Evolutionary conservation across 1,140 invertebrate genomes (phyloP).

Genomic region (Micrasema longulum): DNA sequence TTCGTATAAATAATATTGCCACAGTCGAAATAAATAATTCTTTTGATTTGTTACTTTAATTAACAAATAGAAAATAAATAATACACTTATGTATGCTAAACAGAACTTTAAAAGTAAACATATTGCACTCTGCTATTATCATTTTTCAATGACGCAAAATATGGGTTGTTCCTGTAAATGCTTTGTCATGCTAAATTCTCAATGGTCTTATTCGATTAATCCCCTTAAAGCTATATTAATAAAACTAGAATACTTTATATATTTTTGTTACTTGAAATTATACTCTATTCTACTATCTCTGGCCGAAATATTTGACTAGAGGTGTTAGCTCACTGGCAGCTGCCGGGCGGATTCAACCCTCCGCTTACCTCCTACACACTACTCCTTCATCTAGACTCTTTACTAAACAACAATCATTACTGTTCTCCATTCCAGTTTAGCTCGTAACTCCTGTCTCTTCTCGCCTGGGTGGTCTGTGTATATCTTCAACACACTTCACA

Average conservation of each 20-base stretch:
- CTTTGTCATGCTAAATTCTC: slow-evolving; percentile 46
- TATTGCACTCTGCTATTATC: slow-evolving; percentile 47
- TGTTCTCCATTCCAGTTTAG: background rate
- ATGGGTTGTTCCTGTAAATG: slow-evolving; percentile 47
- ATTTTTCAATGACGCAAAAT: slow-evolving; percentile 39
- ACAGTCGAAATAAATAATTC: slow-evolving; percentile 27
- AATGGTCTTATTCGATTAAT: slow-evolving; percentile 57
- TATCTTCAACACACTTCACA: slow-evolving; percentile 1
- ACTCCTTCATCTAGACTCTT: background rate
- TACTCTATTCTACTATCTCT: slow-evolving; percentile 66
- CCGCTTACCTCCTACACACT: slow-evolving; percentile 2
- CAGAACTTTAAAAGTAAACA: slow-evolving; percentile 34
- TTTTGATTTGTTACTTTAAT: slow-evolving; percentile 18
- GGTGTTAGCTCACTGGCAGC: slow-evolving; percentile 57
- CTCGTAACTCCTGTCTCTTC: slow-evolving; percentile 2
- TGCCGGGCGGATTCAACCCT: slow-evolving; percentile 50
- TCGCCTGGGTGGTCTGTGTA: slow-evolving; percentile 21
- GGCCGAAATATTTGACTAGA: slow-evolving; percentile 69
- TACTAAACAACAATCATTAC: background rate
- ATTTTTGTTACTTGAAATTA: slow-evolving; percentile 67
- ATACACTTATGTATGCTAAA: slow-evolving; percentile 33
- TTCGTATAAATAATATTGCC: slow-evolving; percentile 24
- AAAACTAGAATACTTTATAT: slow-evolving; percentile 69
- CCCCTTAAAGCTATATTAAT: slow-evolving; percentile 59
- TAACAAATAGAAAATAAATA: slow-evolving; percentile 21